A percentile compares a stretch with the other conserved stretches of the same genome.
Evolutionary conservation across 92 coral and sea anemone genomes (phyloP).

Genomic region (Galaxea fascicularis): DNA sequence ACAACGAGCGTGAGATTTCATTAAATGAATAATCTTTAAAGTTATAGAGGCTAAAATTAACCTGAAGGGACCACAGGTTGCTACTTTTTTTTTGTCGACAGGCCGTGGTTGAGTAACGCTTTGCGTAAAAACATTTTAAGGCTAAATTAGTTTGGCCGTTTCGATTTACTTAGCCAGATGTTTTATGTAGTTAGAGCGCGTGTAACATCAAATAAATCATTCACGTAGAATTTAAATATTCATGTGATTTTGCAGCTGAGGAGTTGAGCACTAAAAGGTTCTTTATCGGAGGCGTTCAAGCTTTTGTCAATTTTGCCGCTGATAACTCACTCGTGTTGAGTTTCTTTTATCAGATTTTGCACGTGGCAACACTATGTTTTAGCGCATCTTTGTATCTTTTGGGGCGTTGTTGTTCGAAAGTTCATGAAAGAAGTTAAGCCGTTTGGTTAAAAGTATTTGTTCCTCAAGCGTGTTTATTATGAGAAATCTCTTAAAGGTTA

Average conservation of each 20-base stretch:
- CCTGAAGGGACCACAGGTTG: not conserved
- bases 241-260: slow-evolving; percentile 38
- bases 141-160: slow-evolving; percentile 16
- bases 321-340: slow-evolving; percentile 20
- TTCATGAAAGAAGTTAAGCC: not conserved
- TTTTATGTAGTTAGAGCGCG: slow-evolving; percentile 35
- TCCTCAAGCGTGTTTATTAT: not conserved
- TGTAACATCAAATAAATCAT: slow-evolving; percentile 38
- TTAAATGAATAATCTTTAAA: slow-evolving; percentile 1
- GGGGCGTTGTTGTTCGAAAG: not conserved
- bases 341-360: not conserved
- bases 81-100: not conserved
- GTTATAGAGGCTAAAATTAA: not conserved
- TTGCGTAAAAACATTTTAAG: slow-evolving; percentile 22
- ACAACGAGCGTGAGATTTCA: not conserved
- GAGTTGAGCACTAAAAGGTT: slow-evolving; percentile 34
- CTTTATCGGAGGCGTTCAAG: slow-evolving; percentile 46
- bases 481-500: not conserved
- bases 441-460: slow-evolving; percentile 8
- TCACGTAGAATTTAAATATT: slow-evolving; percentile 37
- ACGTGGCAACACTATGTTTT: slow-evolving; percentile 28
- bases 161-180: slow-evolving; percentile 30
- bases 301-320: slow-evolving; percentile 30
- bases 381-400: not conserved
- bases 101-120: not conserved